These are phyloP conservation scores for Caenorhabditis sp. DNA, from an alignment of 2,888 invertebrate species.

Conservation along the genomic window DNA sequence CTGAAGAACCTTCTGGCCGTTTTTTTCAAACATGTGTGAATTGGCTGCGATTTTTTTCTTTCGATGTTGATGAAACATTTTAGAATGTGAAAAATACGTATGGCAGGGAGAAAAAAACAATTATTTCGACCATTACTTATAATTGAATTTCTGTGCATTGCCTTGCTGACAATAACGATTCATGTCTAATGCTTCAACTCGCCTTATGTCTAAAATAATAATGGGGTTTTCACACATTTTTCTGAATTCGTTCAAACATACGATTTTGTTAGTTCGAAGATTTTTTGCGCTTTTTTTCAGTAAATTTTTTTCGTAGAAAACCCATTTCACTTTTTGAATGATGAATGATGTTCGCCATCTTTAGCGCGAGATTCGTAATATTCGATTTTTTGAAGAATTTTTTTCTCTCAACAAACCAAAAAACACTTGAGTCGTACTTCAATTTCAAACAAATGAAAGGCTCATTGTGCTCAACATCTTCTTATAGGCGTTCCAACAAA, in stretches of 20 bases:
- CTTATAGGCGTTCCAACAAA: not conserved
- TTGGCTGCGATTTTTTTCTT: not conserved
- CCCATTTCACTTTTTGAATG: no score
- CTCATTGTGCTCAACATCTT: not conserved
- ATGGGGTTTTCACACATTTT: no score
- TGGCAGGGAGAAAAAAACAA: not conserved
- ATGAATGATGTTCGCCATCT: no score
- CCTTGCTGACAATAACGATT: not conserved
- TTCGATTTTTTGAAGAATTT: no score
- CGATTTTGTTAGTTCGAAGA: no score
- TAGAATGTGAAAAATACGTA: not conserved
- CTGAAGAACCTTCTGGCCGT: no score
- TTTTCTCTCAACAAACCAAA: no score
- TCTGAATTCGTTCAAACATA: no score
- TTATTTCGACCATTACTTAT: not conserved
- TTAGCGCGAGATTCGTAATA: no score
- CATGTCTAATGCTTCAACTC: not conserved
- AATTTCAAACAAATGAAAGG: not conserved
- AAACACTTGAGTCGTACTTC: not conserved
- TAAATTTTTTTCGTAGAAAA: no score
- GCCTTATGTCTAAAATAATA: not conserved
- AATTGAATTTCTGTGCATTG: not conserved
- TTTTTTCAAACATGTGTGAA: not conserved
- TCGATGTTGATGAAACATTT: not conserved
- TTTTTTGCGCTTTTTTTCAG: no score